Conservation (phyloP, 2,797 vertebrate genomes). For the Botia kubotai region DNA sequence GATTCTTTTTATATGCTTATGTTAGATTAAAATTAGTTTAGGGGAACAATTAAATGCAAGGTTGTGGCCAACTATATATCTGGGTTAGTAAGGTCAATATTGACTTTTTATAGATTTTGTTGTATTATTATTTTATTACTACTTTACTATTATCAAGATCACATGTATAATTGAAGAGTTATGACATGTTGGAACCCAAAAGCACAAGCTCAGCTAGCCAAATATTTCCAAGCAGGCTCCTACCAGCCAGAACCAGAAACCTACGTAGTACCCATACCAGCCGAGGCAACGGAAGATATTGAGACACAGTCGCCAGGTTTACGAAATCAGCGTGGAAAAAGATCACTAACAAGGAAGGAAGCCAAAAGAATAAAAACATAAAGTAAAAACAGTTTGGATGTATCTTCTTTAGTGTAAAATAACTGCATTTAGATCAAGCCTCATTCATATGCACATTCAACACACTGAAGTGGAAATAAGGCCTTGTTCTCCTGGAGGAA, state of each 20-base stretch:
- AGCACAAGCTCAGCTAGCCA: constrained; percentile 87
- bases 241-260: constrained; percentile 90
- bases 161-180: constrained; percentile 18
- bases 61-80: constrained; percentile 22
- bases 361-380: constrained; percentile 74
- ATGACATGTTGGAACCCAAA: constrained; percentile 33
- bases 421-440: constrained; percentile 54
- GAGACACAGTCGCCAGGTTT: constrained; percentile 81
- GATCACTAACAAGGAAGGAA: constrained; percentile 82
- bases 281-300: constrained; percentile 88
- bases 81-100: constrained; percentile 18
- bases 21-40: constrained; percentile 27
- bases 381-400: constrained; percentile 64
- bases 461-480: constrained; percentile 59
- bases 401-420: constrained; percentile 54
- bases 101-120: not conserved
- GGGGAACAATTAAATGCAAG: not conserved
- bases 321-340: constrained; percentile 87
- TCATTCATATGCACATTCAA: constrained; percentile 61
- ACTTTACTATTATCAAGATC: not conserved
- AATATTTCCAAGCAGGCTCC: constrained; percentile 92
- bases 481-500: constrained; percentile 64
- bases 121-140: not conserved
- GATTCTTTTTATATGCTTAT: not conserved
- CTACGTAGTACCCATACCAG: constrained; percentile 89